A percentile compares a stretch with the other conserved stretches of the same genome.
These are phyloP conservation scores for Nymphalis io DNA, from an alignment of 1,140 invertebrate species.

Conservation along the genomic window DNA sequence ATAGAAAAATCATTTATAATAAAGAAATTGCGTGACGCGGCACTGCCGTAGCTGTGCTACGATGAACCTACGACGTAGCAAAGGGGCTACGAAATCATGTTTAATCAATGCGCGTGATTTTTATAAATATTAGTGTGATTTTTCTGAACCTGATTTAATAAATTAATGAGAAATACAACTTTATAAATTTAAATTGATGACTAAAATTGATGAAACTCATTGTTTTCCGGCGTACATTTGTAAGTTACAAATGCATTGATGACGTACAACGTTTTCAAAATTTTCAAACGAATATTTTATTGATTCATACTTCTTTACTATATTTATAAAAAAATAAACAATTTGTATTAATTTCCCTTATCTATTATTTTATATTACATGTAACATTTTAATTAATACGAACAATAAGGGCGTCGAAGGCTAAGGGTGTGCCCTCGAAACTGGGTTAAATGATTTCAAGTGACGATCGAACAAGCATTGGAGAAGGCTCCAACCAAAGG, in stretches of 20 bases:
- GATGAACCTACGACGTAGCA: slow-evolving; percentile 23
- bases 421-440: slow-evolving; percentile 27
- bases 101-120: slow-evolving; percentile 1
- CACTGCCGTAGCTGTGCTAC: slow-evolving; percentile 23
- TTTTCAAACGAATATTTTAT: too few species aligned
- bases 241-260: too few species aligned
- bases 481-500: slow-evolving; percentile 35
- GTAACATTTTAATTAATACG: slow-evolving; percentile 18
- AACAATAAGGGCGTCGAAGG: slow-evolving; percentile 28
- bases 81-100: neutral
- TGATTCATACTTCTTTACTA: too few species aligned
- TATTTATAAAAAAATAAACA: too few species aligned
- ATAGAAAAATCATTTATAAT: slow-evolving; percentile 21
- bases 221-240: too few species aligned
- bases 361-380: neutral
- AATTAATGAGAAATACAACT: too few species aligned
- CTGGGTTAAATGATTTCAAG: slow-evolving; percentile 43
- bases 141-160: neutral
- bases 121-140: neutral
- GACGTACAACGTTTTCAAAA: too few species aligned
- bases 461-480: slow-evolving; percentile 41
- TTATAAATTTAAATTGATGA: too few species aligned
- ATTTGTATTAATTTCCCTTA: too few species aligned
- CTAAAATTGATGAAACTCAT: too few species aligned
- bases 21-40: slow-evolving; percentile 43